These are phyloP conservation scores for Radopholus similis DNA, from an alignment of 1,140 invertebrate genomes.

Conservation along the genomic window DNA sequence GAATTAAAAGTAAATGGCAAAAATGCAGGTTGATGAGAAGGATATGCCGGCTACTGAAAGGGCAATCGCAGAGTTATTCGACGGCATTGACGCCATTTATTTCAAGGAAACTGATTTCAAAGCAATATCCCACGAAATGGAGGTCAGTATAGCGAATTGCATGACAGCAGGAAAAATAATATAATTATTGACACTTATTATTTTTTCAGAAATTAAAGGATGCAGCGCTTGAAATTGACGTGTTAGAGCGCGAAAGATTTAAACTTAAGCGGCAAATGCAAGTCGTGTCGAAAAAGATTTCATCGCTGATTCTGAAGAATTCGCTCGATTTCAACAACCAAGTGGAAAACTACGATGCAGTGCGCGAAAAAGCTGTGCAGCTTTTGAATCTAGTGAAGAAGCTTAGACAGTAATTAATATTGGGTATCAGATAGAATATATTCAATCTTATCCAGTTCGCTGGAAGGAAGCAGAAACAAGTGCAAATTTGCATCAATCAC, in stretches of 20 bases:
- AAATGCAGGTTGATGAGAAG: conserved; percentile 31
- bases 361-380: conserved; percentile 19
- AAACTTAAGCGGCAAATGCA: conserved; percentile 42
- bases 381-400: conserved; percentile 20
- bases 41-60: conserved; percentile 44
- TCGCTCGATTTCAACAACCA: conserved; percentile 29
- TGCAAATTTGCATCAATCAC: conserved; percentile 20
- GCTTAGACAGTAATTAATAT: conserved; percentile 27
- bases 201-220: conserved; percentile 25
- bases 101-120: conserved; percentile 40
- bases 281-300: conserved; percentile 46
- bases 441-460: conserved; percentile 6
- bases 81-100: conserved; percentile 40
- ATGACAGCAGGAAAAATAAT: not conserved
- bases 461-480: conserved; percentile 2
- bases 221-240: conserved; percentile 39
- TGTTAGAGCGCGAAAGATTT: conserved; percentile 37
- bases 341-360: conserved; percentile 33
- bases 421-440: not conserved
- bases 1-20: not conserved
- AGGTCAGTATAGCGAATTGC: conserved; percentile 15
- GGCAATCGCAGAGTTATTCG: conserved; percentile 36
- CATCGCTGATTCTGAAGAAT: conserved; percentile 38
- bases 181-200: not conserved
- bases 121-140: conserved; percentile 32